Conservation (phyloP, 2,797 vertebrate species). For the Liparis tanakae region DNA sequence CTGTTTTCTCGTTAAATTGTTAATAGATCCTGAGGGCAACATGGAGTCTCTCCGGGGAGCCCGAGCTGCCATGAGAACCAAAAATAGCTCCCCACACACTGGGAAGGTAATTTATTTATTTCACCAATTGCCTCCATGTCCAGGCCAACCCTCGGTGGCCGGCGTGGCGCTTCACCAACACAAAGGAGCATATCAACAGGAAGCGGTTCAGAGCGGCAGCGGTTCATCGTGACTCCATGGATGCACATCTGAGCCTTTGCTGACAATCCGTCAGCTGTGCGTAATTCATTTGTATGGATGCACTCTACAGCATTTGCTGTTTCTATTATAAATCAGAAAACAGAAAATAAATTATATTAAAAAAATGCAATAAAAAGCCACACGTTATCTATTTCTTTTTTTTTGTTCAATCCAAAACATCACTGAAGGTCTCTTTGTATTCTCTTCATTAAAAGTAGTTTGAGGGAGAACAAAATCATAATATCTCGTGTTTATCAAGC, state of each 20-base stretch:
- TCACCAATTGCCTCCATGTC: conserved; percentile 43
- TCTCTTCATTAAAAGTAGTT: not conserved
- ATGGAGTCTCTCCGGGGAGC: conserved; percentile 72
- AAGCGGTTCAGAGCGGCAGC: not conserved
- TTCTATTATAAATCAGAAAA: not conserved
- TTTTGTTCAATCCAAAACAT: not conserved
- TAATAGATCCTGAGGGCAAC: conserved; percentile 81
- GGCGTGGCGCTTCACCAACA: conserved; percentile 21
- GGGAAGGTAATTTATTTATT: conserved; percentile 76
- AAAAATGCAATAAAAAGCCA: not conserved
- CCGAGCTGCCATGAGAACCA: conserved; percentile 66
- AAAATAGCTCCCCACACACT: conserved; percentile 75
- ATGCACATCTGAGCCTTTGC: not conserved
- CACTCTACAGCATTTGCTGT: conserved; percentile 1
- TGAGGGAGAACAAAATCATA: not conserved
- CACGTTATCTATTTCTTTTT: not conserved
- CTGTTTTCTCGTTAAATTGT: conserved; percentile 81
- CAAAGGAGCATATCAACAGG: not conserved
- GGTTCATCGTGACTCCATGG: not conserved
- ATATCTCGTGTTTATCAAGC: conserved; percentile 13
- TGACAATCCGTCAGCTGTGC: conserved; percentile 13
- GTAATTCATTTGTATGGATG: conserved; percentile 10
- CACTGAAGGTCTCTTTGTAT: not conserved
- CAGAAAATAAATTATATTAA: not conserved
- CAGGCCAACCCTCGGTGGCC: conserved; percentile 9